Evolutionary conservation across 1,140 invertebrate species (phyloP).

Genomic region (Wiebesia pumilae): DNA sequence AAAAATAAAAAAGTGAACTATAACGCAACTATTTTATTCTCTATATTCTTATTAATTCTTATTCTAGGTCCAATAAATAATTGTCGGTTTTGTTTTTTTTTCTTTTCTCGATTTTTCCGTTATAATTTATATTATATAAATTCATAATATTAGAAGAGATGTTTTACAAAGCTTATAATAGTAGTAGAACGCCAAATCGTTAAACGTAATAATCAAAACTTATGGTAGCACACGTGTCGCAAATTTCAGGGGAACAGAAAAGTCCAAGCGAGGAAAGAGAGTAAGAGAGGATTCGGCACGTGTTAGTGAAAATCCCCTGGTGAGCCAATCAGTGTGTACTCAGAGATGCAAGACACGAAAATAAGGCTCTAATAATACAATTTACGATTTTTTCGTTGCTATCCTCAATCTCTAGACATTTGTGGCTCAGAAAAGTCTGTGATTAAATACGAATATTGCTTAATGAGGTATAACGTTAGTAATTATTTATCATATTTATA

Average conservation of each 20-base stretch:
- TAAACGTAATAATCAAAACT: slow-evolving; percentile 50
- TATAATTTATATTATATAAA: slow-evolving; percentile 46
- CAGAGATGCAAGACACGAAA: slow-evolving; percentile 49
- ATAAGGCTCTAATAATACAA: slow-evolving; percentile 49
- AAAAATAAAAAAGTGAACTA: too few relatives aligned
- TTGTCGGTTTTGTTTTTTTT: too few relatives aligned
- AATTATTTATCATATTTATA: not conserved
- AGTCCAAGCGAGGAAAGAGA: slow-evolving; percentile 27
- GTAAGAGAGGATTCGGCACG: slow-evolving; percentile 51
- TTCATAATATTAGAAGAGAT: slow-evolving; percentile 48
- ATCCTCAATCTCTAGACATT: slow-evolving; percentile 28
- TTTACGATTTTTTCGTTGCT: slow-evolving; percentile 35
- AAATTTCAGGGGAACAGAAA: slow-evolving; percentile 41
- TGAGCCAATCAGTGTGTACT: slow-evolving; percentile 56
- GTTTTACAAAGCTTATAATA: slow-evolving; percentile 20
- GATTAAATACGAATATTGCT: slow-evolving; percentile 5
- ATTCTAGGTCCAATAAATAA: not conserved
- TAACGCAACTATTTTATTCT: too few relatives aligned
- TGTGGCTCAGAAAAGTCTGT: not conserved
- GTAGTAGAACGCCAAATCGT: slow-evolving; percentile 32
- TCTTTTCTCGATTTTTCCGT: too few relatives aligned
- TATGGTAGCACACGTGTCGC: slow-evolving; percentile 51
- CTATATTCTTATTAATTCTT: not conserved
- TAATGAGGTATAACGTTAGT: not conserved
- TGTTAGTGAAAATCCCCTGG: slow-evolving; percentile 57